Percentiles rank a stretch among this genome's conserved stretches.
Conservation (phyloP, 2,113 vertebrate genomes). For the Myxocyprinus asiaticus region DNA sequence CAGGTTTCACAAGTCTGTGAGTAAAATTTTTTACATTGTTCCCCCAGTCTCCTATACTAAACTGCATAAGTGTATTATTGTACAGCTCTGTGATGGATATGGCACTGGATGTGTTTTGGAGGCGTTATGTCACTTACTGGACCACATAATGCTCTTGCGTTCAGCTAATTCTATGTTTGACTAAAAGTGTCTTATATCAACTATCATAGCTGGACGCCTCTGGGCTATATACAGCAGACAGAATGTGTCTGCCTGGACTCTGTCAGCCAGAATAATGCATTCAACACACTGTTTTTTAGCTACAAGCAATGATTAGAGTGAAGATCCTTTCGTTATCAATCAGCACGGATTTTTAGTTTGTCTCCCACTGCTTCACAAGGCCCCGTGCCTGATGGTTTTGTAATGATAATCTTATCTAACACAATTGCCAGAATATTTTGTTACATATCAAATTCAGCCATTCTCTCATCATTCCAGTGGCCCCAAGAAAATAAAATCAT, state of each 20-base stretch:
- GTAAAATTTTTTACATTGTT: too few relatives aligned
- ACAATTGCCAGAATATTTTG: slow-evolving; percentile 62
- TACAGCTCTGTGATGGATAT: background rate
- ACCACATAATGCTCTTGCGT: slow-evolving; percentile 50
- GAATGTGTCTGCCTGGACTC: slow-evolving; percentile 17
- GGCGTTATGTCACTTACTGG: slow-evolving; percentile 44
- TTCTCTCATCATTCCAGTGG: slow-evolving; percentile 81
- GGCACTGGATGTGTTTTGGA: slow-evolving; percentile 30
- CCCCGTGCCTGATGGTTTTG: slow-evolving; percentile 40
- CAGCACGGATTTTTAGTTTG: slow-evolving; percentile 48
- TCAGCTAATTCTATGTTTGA: slow-evolving; percentile 49
- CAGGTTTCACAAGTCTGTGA: too few relatives aligned
- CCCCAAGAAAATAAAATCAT: slow-evolving; percentile 82
- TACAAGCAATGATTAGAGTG: slow-evolving; percentile 68
- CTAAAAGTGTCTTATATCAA: slow-evolving; percentile 50
- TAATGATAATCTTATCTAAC: slow-evolving; percentile 78
- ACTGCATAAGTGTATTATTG: background rate
- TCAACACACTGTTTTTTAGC: slow-evolving; percentile 45
- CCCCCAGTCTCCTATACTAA: too few relatives aligned
- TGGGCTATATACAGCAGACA: slow-evolving; percentile 29
- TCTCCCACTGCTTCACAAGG: slow-evolving; percentile 39
- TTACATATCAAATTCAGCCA: slow-evolving; percentile 81
- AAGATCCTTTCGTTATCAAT: slow-evolving; percentile 47
- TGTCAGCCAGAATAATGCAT: slow-evolving; percentile 31
- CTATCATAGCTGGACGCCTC: slow-evolving; percentile 47